Conservation (phyloP, 2,888 invertebrate genomes). For the Yponomeuta malinellus region DNA sequence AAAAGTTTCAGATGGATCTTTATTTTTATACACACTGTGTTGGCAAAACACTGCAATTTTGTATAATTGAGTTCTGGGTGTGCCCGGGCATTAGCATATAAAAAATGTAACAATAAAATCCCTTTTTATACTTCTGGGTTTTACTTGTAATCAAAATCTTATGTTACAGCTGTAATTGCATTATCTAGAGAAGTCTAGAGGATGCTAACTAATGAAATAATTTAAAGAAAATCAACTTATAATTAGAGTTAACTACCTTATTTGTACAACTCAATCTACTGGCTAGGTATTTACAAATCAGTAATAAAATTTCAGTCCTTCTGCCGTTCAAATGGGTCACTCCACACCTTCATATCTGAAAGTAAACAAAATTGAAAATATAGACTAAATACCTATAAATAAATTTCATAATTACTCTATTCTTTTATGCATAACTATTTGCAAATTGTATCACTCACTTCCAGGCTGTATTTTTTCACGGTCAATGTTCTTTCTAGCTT, state of each 20-base stretch:
- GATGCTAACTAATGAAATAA: not conserved
- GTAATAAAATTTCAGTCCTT: conserved; percentile 29
- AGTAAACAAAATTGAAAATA: conserved; percentile 24
- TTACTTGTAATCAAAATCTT: conserved; percentile 16
- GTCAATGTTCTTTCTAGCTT: conserved; percentile 63
- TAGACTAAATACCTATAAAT: not conserved
- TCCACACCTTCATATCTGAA: conserved; percentile 78
- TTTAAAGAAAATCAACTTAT: not conserved
- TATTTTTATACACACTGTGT: conserved; percentile 65
- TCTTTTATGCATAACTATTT: too few relatives aligned
- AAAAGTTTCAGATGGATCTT: conserved; percentile 43
- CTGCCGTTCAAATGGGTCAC: conserved; percentile 74
- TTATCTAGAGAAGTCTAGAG: not conserved
- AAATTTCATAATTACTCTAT: not conserved
- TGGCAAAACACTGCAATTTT: conserved; percentile 45
- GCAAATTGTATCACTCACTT: conserved; percentile 53
- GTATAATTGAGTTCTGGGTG: conserved; percentile 37
- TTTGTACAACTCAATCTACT: conserved; percentile 33
- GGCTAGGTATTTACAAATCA: not conserved
- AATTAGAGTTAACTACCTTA: conserved; percentile 19
- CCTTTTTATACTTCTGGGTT: conserved; percentile 33
- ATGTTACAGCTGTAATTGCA: not conserved
- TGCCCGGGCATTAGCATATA: conserved; percentile 35
- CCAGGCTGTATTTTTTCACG: conserved; percentile 79
- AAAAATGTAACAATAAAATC: conserved; percentile 58